These are phyloP conservation scores for Halcyon malimbica DNA, from an alignment of 2,113 vertebrate species.

Conservation along the genomic window DNA sequence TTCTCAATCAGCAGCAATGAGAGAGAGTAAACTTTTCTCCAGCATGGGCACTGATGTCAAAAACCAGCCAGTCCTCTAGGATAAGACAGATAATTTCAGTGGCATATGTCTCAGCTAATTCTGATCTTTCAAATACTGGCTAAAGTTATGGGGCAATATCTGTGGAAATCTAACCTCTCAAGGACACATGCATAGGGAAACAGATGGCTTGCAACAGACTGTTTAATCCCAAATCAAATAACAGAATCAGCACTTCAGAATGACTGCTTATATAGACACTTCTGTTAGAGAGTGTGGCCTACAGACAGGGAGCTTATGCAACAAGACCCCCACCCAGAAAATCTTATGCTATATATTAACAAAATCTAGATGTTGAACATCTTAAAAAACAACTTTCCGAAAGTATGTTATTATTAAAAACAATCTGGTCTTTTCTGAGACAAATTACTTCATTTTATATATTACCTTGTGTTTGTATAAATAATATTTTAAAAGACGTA, in stretches of 20 bases:
- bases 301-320: conserved; percentile 59
- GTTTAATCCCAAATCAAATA: conserved; percentile 86
- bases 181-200: conserved; percentile 79
- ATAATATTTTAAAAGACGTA: neutral
- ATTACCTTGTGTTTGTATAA: neutral
- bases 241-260: conserved; percentile 81
- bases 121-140: conserved; percentile 73
- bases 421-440: neutral
- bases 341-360: neutral
- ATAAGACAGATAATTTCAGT: conserved; percentile 72
- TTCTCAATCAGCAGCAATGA: conserved; percentile 70
- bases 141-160: conserved; percentile 75
- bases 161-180: conserved; percentile 81
- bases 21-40: conserved; percentile 45
- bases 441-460: neutral
- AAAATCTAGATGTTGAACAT: neutral
- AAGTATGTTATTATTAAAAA: neutral
- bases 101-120: conserved; percentile 80
- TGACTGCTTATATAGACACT: conserved; percentile 76
- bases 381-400: neutral
- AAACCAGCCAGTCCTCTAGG: conserved; percentile 70
- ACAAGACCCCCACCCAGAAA: conserved; percentile 20
- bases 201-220: conserved; percentile 83
- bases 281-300: conserved; percentile 65
- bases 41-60: conserved; percentile 59